Base-by-base conservation (phyloP, 2,113 vertebrate genomes). In the Arvicanthis niloticus region DNA sequence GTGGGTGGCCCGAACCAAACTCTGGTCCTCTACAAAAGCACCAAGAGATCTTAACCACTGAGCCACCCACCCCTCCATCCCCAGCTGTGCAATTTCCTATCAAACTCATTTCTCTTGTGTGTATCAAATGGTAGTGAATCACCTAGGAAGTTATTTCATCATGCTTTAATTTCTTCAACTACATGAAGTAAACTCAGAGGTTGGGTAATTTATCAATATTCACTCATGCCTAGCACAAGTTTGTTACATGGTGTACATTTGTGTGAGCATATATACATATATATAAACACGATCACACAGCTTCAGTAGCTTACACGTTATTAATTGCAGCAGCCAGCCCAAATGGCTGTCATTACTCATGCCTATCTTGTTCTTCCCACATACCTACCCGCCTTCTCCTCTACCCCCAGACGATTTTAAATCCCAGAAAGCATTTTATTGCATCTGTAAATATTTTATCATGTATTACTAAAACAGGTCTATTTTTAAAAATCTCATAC, bases 391-490 rank as follows among this genome's bases (percentile, higher is more conserved):
- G 10, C 37, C 29, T 91, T 87, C 65, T 91, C 37, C 56, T 81
- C 73, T 80, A 5, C 2, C 21, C 19, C 22, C 15, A 80, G 62
- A 45, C 60, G 37, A 73, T 45, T 89, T 90, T 65, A 87, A 85
- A 73, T n/a, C 45, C 56, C 91, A 91, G 73, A 80, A 65, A 80
- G 17, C 22, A 45, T 67, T 91, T 93, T 65, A 91, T 73, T 65
- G 42, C 42, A 56, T 45, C 45, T 73, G 17, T 40, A 90, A 80
- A 16, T 91, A 91, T 96, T 65, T 87, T 31, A 73, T 68, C 45
- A 93, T 31, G 16, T 31, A 67, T 65, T 73, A 85, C 29, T 80
- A 72, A 87, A 87, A 87, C 13, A 89, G 42, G 26, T 72, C 62
- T 77, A 77, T 53, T 73, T 75, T 91, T 67, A 31, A 89, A 88